A percentile compares a stretch with the other conserved stretches of the same genome.
These are phyloP conservation scores for Trematocara macrostoma DNA, from an alignment of 2,113 vertebrate species.

Conservation along the genomic window DNA sequence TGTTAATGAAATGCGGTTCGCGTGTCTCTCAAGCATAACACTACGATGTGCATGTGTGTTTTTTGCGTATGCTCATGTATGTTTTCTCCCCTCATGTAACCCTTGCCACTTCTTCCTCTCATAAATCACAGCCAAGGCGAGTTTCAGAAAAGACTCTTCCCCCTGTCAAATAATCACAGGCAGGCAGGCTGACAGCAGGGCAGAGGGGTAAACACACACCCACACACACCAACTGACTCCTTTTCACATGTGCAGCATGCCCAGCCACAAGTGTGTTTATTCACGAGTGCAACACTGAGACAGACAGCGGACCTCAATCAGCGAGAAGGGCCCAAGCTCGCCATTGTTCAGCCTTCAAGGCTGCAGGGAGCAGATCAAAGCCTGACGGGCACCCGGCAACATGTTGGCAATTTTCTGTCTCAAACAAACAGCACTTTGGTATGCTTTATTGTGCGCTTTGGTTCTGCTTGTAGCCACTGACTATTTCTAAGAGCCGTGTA, in stretches of 20 bases:
- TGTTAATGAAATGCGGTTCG: slow-evolving; percentile 32
- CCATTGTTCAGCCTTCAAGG: slow-evolving; percentile 47
- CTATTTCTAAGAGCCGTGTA: slow-evolving; percentile 23
- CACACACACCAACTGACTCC: slow-evolving; percentile 3
- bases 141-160: slow-evolving; percentile 35
- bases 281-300: slow-evolving; percentile 43
- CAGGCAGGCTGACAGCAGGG: slow-evolving; percentile 15
- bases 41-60: not conserved
- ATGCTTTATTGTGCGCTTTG: slow-evolving; percentile 39
- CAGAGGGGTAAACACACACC: slow-evolving; percentile 23
- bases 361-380: slow-evolving; percentile 50
- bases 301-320: slow-evolving; percentile 35
- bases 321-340: slow-evolving; percentile 17
- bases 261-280: slow-evolving; percentile 37
- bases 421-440: slow-evolving; percentile 30
- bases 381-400: slow-evolving; percentile 47
- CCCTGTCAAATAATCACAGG: slow-evolving; percentile 55
- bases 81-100: slow-evolving; percentile 34
- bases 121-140: slow-evolving; percentile 51
- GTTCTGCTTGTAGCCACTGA: slow-evolving; percentile 4
- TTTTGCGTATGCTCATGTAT: not conserved
- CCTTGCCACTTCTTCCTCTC: slow-evolving; percentile 47
- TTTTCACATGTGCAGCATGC: slow-evolving; percentile 11
- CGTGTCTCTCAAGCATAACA: not conserved
- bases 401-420: slow-evolving; percentile 53